Evolutionary conservation across 2,113 vertebrate genomes (phyloP).

Genomic region (Lepidothrix coronata): DNA sequence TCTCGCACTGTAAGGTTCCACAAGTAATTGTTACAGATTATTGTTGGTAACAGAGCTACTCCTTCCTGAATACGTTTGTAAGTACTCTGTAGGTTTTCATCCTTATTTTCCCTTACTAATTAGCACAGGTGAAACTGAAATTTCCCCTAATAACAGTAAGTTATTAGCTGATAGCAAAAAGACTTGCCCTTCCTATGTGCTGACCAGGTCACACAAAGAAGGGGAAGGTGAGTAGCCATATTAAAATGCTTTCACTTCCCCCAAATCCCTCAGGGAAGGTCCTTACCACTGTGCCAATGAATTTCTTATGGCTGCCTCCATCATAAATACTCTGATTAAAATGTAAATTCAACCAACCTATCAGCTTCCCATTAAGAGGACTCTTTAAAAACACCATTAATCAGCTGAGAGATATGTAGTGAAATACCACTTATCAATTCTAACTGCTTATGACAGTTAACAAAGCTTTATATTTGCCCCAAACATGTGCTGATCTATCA

Average conservation of each 20-base stretch:
- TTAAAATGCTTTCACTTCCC: slow-evolving; percentile 20
- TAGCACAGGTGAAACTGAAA: not conserved
- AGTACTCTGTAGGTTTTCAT: not conserved
- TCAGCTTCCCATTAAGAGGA: slow-evolving; percentile 93
- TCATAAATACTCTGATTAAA: slow-evolving; percentile 95
- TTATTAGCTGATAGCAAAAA: not conserved
- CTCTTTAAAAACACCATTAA: slow-evolving; percentile 96
- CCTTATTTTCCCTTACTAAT: not conserved
- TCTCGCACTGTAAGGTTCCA: not conserved
- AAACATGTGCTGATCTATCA: slow-evolving; percentile 96
- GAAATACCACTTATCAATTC: slow-evolving; percentile 96
- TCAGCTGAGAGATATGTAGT: slow-evolving; percentile 89
- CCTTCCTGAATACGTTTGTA: not conserved
- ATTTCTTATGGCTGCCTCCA: slow-evolving; percentile 76
- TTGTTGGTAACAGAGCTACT: not conserved
- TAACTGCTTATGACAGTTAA: slow-evolving; percentile 99
- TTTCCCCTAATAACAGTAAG: not conserved
- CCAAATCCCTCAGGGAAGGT: slow-evolving; percentile 46
- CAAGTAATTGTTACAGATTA: not conserved
- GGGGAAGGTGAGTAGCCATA: slow-evolving; percentile 42
- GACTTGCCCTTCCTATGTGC: not conserved
- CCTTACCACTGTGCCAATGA: slow-evolving; percentile 74
- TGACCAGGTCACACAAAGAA: slow-evolving; percentile 30
- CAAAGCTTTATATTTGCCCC: slow-evolving; percentile 97
- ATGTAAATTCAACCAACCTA: slow-evolving; percentile 97